Conservation (phyloP, 2,113 vertebrate species). For the Tyrannus savana region DNA sequence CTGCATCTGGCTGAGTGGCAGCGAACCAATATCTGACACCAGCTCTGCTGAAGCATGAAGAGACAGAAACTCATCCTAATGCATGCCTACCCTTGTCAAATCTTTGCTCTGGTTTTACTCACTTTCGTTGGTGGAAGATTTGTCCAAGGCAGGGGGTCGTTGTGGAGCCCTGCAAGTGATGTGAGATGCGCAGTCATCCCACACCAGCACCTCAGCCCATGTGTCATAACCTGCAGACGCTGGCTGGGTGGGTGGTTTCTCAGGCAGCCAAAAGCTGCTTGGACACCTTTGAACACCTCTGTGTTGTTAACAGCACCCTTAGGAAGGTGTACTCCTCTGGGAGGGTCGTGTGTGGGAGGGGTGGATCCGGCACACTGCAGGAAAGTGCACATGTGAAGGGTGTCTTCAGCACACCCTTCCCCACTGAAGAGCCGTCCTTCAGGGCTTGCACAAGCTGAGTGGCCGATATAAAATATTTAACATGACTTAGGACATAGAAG, state of each 20-base stretch:
- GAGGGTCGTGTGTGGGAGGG: not conserved
- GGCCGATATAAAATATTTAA: accelerated
- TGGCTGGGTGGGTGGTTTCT: not conserved
- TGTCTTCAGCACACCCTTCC: not conserved
- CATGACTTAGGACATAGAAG: not conserved
- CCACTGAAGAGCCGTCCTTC: not conserved
- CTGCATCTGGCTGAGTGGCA: not conserved
- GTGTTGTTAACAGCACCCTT: not conserved
- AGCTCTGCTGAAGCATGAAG: not conserved
- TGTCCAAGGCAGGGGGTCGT: not conserved
- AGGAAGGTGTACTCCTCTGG: not conserved
- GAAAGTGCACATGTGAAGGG: accelerated
- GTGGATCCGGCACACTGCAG: not conserved
- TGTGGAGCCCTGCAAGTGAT: accelerated
- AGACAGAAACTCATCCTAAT: not conserved
- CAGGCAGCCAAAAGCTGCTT: not conserved
- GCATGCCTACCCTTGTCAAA: not conserved
- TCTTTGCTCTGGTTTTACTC: not conserved
- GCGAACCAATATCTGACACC: not conserved
- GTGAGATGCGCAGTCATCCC: accelerated
- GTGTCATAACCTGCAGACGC: not conserved
- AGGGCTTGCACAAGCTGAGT: not conserved
- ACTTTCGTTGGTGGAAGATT: not conserved
- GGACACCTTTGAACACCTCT: not conserved
- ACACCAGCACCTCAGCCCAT: accelerated